Evolutionary conservation across 2,888 invertebrate species (phyloP).

Genomic region (Heliconius cydno): DNA sequence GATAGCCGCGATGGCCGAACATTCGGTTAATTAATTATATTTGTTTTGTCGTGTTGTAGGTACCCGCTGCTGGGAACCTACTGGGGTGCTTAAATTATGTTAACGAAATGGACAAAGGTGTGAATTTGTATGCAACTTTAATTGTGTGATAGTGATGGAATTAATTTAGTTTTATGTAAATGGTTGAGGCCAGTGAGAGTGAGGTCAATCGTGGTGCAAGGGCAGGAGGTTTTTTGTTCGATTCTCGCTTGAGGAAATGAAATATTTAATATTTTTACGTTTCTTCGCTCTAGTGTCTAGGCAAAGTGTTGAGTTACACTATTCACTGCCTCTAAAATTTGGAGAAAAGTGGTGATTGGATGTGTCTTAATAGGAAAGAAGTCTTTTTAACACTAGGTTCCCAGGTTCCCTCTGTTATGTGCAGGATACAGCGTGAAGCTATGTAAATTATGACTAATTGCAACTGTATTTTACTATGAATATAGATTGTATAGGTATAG

Average conservation of each 20-base stretch:
- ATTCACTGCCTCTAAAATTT: too few species aligned
- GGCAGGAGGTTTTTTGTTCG: too few species aligned
- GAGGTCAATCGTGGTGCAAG: too few species aligned
- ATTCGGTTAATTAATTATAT: conserved; percentile 37
- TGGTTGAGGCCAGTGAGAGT: too few species aligned
- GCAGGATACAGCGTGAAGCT: background rate
- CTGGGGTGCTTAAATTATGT: conserved; percentile 19
- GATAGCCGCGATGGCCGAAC: conserved; percentile 38
- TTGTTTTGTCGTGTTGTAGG: conserved; percentile 8
- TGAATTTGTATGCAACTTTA: conserved; percentile 13
- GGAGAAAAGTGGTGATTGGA: background rate
- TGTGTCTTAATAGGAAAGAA: background rate
- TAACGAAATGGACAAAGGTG: background rate
- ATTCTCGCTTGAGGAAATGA: background rate
- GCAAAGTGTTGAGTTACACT: background rate
- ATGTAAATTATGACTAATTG: too few species aligned
- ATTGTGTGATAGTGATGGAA: background rate
- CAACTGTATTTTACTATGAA: too few species aligned
- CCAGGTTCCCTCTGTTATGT: background rate
- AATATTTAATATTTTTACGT: background rate
- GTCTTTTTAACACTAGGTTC: background rate
- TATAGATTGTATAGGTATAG: too few species aligned
- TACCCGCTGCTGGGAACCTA: conserved; percentile 22
- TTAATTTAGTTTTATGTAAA: conserved; percentile 1
- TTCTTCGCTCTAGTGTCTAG: background rate